phyloP scores from a whole-genome alignment of 2,113 vertebrate species.

The Solea solea region DNA sequence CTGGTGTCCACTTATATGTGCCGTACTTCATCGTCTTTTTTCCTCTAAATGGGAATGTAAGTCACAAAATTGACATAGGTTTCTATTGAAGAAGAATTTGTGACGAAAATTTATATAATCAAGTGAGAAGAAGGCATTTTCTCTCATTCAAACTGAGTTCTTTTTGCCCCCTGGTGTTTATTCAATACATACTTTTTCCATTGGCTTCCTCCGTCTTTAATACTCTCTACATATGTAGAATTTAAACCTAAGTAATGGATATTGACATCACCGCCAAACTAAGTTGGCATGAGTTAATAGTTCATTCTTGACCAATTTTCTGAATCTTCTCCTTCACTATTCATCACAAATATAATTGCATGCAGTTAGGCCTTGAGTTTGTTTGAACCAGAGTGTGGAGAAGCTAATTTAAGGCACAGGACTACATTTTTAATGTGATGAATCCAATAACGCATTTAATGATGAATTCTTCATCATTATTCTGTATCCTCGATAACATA shows the following conservation, averaged over 20 bases:
- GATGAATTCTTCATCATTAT: slow-evolving; percentile 77
- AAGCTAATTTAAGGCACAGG: slow-evolving; percentile 65
- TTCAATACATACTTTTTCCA: too few species aligned
- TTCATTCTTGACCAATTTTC: slow-evolving; percentile 33
- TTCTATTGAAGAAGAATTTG: too few species aligned
- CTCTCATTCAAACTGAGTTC: too few species aligned
- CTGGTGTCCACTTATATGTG: too few species aligned
- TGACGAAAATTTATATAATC: too few species aligned
- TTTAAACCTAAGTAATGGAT: neutral
- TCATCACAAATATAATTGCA: slow-evolving; percentile 44
- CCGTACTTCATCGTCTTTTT: too few species aligned
- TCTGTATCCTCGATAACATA: slow-evolving; percentile 67
- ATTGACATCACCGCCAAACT: neutral
- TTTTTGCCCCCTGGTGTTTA: too few species aligned
- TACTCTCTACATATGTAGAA: too few species aligned
- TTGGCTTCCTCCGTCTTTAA: too few species aligned
- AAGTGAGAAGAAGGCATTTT: too few species aligned
- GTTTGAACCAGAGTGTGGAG: slow-evolving; percentile 42
- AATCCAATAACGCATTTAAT: slow-evolving; percentile 75
- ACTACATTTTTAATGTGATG: slow-evolving; percentile 76
- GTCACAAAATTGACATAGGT: too few species aligned
- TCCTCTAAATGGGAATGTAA: too few species aligned
- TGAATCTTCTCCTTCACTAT: slow-evolving; percentile 37
- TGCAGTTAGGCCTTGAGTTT: slow-evolving; percentile 70
- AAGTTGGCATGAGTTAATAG: slow-evolving; percentile 15